These are phyloP conservation scores for Phrynosoma blainvillii DNA, from an alignment of 2,113 vertebrate species.

Conservation along the genomic window DNA sequence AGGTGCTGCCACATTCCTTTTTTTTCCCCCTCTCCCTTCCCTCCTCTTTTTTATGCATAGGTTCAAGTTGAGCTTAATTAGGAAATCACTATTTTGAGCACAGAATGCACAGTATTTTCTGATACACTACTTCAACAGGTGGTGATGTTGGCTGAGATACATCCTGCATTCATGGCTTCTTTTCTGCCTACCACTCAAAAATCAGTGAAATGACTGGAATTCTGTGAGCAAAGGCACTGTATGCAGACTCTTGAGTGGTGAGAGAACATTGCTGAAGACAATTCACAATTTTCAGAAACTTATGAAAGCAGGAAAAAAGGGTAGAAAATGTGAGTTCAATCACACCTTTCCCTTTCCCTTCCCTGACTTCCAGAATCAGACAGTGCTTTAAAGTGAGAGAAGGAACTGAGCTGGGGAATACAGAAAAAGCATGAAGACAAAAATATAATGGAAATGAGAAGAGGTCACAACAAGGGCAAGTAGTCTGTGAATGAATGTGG, in stretches of 20 bases:
- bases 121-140: too few relatives aligned
- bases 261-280: too few relatives aligned
- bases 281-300: too few relatives aligned
- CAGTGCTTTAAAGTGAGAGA: neutral
- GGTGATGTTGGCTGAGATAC: too few relatives aligned
- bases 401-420: neutral
- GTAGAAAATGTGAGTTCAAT: neutral
- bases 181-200: too few relatives aligned
- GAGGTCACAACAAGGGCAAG: neutral
- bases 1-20: too few relatives aligned
- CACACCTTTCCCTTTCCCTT: neutral
- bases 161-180: too few relatives aligned
- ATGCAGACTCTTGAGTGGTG: too few relatives aligned
- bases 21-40: too few relatives aligned
- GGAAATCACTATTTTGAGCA: neutral
- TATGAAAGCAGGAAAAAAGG: neutral
- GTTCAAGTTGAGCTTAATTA: neutral
- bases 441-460: neutral
- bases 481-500: neutral
- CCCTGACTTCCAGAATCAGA: neutral
- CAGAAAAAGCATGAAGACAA: neutral
- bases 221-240: too few relatives aligned
- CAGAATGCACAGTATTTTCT: neutral
- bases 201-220: too few relatives aligned
- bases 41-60: too few relatives aligned